Evolutionary conservation across 2,888 invertebrate species (phyloP), one percentile per base, ranked within the genome.

Genomic region (Ephialtes manifestator): DNA sequence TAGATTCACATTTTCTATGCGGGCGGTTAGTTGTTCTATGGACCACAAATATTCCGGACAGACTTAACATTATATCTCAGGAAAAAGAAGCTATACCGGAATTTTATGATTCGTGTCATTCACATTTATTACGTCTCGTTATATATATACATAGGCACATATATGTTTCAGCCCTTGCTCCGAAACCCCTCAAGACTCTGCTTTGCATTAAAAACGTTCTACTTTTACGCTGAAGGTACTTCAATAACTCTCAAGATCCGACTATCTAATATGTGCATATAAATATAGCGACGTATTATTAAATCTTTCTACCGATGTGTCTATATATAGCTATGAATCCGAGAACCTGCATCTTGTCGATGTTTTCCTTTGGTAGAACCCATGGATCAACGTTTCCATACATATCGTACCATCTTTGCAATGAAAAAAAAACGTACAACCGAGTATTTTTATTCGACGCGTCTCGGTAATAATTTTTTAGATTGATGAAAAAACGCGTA

Each of bases 401-500:
- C 4, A 28, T 28, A 15, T 58, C 11, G 58, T 58, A 58, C 15
- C n/a, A 28, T 28, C 15, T 31, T 58, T 15, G 24, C 28, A 55
- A 24, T 24, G 11, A 4, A 13, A 11, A 13, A 11, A 11, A 24
- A 53, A 53, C 53, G 10, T 20, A 53, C 18, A 24, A 7, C 2
- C 51, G 15, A 15, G 13, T 28, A 58, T 58, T 74, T 46, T 18
- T 31, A 74, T 46, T 46, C 46, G 31, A 58, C 43, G 46, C 51
- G 68, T 77, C 31, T 68, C 68, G 43, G n/a, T 28, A 77, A 68
- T 77, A 77, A 77, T 77, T 68, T 31, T 68, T 1, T 28, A 3
- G 60, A 35, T 2, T 13, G 24, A 24, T 13, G 46, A 35, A 55
- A 46, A 53, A 77, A 46, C 31, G 18, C 35, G 55, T 55, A 43